phyloP scores from a whole-genome alignment of 2,888 invertebrate species.

The Venusia cambrica region DNA sequence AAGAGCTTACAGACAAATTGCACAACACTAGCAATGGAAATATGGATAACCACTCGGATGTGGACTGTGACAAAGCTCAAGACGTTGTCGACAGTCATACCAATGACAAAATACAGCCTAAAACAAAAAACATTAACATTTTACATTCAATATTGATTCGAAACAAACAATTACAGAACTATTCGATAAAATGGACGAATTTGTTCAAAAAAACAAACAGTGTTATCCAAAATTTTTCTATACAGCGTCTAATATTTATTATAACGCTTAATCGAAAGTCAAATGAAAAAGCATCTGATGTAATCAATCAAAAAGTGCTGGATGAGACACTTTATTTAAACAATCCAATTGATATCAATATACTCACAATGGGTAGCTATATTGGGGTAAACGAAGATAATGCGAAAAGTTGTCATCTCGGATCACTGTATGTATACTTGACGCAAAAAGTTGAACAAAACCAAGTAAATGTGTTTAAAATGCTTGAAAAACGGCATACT shows the following conservation, averaged over 20 bases:
- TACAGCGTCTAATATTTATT: constrained; percentile 52
- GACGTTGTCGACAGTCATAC: constrained; percentile 28
- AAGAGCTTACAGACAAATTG: constrained; percentile 39
- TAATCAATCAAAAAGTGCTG: constrained; percentile 36
- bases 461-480: constrained; percentile 48
- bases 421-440: constrained; percentile 54
- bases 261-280: constrained; percentile 43
- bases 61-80: constrained; percentile 24
- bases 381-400: constrained; percentile 6
- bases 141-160: constrained; percentile 50
- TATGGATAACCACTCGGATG: constrained; percentile 17
- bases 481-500: constrained; percentile 45
- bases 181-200: constrained; percentile 49
- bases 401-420: constrained; percentile 45
- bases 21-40: constrained; percentile 25
- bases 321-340: constrained; percentile 37
- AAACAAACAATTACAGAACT: constrained; percentile 47
- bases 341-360: constrained; percentile 52
- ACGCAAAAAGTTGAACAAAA: constrained; percentile 44
- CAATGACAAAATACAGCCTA: constrained; percentile 17
- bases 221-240: constrained; percentile 21
- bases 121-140: constrained; percentile 34
- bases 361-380: constrained; percentile 30
- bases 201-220: constrained; percentile 39
- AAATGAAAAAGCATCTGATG: constrained; percentile 16